Percentiles rank a stretch among this genome's conserved stretches.
Conservation (phyloP, 2,797 vertebrate species). For the Mormyrops boulengeri region DNA sequence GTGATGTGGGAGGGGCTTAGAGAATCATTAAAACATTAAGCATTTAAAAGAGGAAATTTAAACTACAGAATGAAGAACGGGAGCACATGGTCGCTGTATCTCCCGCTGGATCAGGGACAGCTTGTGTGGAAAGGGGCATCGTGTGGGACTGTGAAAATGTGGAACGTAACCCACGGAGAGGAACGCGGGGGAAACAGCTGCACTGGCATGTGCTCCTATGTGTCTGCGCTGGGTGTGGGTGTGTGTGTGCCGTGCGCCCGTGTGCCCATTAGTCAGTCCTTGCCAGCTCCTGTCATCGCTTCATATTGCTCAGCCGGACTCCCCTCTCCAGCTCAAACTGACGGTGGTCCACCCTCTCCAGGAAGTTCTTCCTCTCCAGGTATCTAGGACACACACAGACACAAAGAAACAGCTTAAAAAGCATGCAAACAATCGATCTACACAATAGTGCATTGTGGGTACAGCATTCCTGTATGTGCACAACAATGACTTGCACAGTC, state of each 20-base stretch:
- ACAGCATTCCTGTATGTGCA: neutral
- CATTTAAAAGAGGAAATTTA: neutral
- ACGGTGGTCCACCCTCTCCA: conserved; percentile 90
- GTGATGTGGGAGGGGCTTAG: neutral
- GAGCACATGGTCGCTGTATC: neutral
- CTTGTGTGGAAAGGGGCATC: neutral
- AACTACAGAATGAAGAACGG: neutral
- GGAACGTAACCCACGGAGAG: neutral
- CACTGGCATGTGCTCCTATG: neutral
- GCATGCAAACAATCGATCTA: neutral
- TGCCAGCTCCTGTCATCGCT: conserved; percentile 58
- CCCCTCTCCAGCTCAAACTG: conserved; percentile 88
- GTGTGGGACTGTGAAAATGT: neutral
- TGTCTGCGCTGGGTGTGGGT: neutral
- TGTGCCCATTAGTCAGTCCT: neutral
- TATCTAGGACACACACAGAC: conserved; percentile 64
- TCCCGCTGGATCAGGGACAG: neutral
- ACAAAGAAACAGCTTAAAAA: neutral
- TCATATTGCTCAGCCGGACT: conserved; percentile 85
- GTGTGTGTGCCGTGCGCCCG: neutral
- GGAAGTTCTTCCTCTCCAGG: conserved; percentile 90
- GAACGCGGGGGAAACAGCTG: neutral
- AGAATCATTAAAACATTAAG: neutral
- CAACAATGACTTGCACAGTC: neutral
- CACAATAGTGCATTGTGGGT: neutral